Evolutionary conservation across 2,888 invertebrate species (phyloP), one percentile per base, ranked within the genome.

Genomic region (Argyra leucocephala): DNA sequence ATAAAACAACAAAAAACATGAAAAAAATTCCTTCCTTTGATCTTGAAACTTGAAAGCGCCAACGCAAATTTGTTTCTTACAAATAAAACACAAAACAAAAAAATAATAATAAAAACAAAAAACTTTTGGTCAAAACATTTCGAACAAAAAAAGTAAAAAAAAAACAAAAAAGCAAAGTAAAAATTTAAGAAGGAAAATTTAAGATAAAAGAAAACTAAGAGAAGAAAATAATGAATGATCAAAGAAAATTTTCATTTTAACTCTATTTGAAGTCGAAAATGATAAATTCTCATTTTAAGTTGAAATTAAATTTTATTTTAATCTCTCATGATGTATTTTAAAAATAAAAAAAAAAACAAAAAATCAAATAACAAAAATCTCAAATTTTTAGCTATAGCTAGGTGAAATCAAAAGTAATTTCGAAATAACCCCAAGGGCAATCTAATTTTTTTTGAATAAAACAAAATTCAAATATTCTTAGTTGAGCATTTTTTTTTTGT

Each of bases 31-130:
- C 48, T 48, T 37, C 48, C n/a, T 48, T 48, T 48, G 48, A 48
- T 48, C 48, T 48, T 48, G 48, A 48, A 48, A 48, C 48, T 48
- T 48, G 48, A 48, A 48, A 48, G 48, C 48, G 48, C 48, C 48
- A 48, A 48, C 48, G 48, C 48, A 48, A 48, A 48, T 48, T 48
- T 48, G 48, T 48, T 48, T 48, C 48, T 2, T 18, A 48, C 15
- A 48, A 48, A 15, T 18, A 48, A 9, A 26, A 26, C 2, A 31
- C 7, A 31, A 31, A 31, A 10, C 7, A 10, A 31, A 26, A 26
- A 26, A 26, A 26, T 6, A 26, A 26, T 6, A 26, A 26, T 31
- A 31, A 31, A 31, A 31, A 12, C 31, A 31, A 31, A 31, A 48
- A 48, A 48, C 15, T 15, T 48, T 48, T 48, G 48, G 48, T 48